Evolutionary conservation across 2,797 vertebrate species (phyloP).

Genomic region (Scarus forsteni): DNA sequence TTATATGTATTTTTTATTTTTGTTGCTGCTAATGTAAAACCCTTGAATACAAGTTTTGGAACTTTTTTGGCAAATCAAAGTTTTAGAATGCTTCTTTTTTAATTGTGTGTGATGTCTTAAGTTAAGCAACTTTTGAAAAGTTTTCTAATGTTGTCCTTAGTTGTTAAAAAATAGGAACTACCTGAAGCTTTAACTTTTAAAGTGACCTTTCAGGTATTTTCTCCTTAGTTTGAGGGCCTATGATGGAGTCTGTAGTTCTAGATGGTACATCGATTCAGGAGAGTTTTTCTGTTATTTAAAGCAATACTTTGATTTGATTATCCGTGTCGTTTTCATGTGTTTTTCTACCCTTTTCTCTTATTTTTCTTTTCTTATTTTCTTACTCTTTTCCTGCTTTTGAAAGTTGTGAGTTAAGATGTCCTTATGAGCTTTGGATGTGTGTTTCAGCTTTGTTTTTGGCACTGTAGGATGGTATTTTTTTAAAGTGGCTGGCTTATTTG

Average conservation of each 20-base stretch:
- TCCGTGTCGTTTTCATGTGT: no score
- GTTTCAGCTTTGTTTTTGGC: neutral
- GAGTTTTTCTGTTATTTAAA: no score
- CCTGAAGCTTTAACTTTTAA: neutral
- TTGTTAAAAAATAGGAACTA: neutral
- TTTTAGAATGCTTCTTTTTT: neutral
- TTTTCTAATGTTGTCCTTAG: neutral
- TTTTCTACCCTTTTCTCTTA: no score
- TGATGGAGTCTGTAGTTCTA: neutral
- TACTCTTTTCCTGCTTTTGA: no score
- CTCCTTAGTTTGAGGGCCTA: neutral
- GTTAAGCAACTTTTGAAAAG: neutral
- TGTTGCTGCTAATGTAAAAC: neutral
- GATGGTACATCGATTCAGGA: no score
- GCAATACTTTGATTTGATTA: no score
- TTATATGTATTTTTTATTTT: neutral
- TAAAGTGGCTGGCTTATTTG: neutral
- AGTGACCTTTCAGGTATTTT: neutral
- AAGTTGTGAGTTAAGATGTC: no score
- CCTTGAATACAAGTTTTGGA: slow-evolving; percentile 1
- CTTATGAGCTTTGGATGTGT: no score
- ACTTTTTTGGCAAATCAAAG: neutral
- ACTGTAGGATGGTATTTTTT: neutral
- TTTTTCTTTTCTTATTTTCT: no score
- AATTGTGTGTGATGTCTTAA: neutral